Base-by-base conservation (phyloP, 2,888 invertebrate species). In the Stenichneumon culpator region DNA sequence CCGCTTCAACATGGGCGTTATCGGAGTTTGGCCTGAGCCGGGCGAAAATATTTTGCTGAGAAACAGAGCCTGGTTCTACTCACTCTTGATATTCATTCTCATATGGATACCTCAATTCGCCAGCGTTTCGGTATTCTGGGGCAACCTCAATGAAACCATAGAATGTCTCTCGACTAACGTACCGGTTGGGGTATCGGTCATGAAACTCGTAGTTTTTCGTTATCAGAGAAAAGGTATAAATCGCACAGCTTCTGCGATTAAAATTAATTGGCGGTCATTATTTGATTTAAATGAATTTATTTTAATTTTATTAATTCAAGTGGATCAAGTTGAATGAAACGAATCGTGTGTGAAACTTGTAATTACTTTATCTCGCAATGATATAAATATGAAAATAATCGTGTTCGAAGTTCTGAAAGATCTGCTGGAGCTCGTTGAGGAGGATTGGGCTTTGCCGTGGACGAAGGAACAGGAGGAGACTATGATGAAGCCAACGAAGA, bases 81-180 rank as follows among this genome's bases (percentile, higher is more conserved):
- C 83, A 3, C 32, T 85, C 16, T 65, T 75, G 32, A 83, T 87
- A 9, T 78, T 86, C 4, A 9, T 85, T 19, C 52, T 83, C 14
- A 78, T 87, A 47, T 83, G 79, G 28, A 32, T 88, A 11, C 90
- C 92, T 0, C 91, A 91, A 54, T 79, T 84, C 2, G 85, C 81
- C 4, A 88, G 89, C 72, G 60, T 91, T 11, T 39, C 86, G 3
- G 69, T 87, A 9, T 85, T 87, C 25, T 89, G 86, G 86, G 87
- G 86, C 0, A 79, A 91, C 57, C 22, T 90, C 6, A 87, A 89
- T 32, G 28, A 84, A 63, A 82, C 88, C 0, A 89, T 87, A 19
- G 90, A 90, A 36, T 90, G 89, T 69, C 73, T 91, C 2, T 86
- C 86, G 32, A 88, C 89, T 19, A 88, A 89, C 54, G 86, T 91